A percentile compares a stretch with the other conserved stretches of the same genome.
phyloP scores from a whole-genome alignment of 2,113 vertebrate species.

The Gnathonemus longibarbis region DNA sequence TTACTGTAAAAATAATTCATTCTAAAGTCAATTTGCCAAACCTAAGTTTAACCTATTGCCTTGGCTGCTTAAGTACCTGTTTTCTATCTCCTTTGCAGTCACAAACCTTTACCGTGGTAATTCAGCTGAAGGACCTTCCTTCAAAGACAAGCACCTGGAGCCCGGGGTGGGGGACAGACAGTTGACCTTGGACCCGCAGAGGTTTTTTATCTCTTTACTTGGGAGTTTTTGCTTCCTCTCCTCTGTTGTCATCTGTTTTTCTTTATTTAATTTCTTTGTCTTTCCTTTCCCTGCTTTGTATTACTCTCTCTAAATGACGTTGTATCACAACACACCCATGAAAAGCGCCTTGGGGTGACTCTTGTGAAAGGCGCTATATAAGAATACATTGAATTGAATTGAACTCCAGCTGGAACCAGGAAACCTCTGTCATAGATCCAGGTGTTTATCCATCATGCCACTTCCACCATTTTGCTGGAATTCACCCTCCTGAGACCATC shows the following conservation, averaged over 20 bases:
- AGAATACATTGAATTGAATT: too few species aligned
- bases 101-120: neutral
- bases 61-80: neutral
- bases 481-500: neutral
- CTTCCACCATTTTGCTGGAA: neutral
- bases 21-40: neutral
- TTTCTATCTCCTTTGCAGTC: neutral
- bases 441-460: neutral
- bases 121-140: neutral
- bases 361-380: too few species aligned
- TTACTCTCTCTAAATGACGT: too few species aligned
- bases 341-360: too few species aligned
- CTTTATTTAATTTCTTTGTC: too few species aligned
- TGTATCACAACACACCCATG: too few species aligned
- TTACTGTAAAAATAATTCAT: neutral
- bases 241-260: too few species aligned
- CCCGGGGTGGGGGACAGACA: too few species aligned
- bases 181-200: too few species aligned
- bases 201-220: too few species aligned
- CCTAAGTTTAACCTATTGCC: neutral
- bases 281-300: too few species aligned
- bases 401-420: neutral
- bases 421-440: neutral
- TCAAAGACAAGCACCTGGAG: neutral
- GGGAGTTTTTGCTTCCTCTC: too few species aligned